Conservation (phyloP, 1,140 invertebrate genomes). For the Antheraea mylitta region DNA sequence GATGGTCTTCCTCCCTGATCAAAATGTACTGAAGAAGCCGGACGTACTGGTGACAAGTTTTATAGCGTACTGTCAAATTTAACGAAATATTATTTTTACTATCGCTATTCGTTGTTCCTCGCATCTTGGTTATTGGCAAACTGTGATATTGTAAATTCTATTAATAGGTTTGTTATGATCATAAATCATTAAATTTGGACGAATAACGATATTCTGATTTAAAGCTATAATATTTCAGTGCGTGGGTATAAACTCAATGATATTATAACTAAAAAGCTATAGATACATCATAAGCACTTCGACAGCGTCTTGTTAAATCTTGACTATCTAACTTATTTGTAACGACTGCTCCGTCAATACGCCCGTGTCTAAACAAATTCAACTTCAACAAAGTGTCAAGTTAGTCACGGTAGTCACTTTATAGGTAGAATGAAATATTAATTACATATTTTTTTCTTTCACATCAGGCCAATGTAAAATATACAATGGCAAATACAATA, state of each 20-base stretch:
- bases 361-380: no score
- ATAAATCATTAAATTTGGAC: background rate
- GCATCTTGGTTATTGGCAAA: background rate
- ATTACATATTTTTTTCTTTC: no score
- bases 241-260: background rate
- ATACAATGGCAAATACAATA: no score
- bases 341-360: no score
- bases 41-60: background rate
- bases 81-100: background rate
- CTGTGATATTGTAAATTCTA: background rate
- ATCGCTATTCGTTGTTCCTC: background rate
- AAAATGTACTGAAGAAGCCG: background rate
- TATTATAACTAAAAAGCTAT: no score
- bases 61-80: slow-evolving; percentile 1
- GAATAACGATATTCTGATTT: background rate
- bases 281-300: no score
- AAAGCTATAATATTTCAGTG: background rate
- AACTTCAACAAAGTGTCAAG: no score
- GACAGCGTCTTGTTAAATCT: no score
- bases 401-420: no score
- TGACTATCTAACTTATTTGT: no score
- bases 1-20: background rate
- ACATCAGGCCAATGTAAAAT: no score
- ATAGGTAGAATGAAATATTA: no score
- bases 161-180: background rate